These are phyloP conservation scores for Larimichthys polyactis DNA, from an alignment of 2,113 vertebrate species.

Conservation along the genomic window DNA sequence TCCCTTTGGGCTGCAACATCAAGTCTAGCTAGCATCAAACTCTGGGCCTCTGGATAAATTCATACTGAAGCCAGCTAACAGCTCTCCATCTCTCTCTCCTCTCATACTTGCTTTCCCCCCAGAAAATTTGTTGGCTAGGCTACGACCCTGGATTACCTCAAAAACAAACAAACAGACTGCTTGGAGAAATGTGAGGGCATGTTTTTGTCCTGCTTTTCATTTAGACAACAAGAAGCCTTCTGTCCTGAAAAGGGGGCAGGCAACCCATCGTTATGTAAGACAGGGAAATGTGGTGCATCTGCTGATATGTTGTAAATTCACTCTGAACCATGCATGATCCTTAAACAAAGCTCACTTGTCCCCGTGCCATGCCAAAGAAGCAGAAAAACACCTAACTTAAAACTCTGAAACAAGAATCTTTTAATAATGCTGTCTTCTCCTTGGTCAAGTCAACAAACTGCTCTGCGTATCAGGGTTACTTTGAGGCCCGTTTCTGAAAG, in stretches of 20 bases:
- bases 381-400: constrained; percentile 45
- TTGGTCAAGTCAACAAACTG: constrained; percentile 14
- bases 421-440: constrained; percentile 12
- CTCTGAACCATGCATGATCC: constrained; percentile 58
- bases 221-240: constrained; percentile 77
- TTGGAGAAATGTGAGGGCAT: constrained; percentile 62
- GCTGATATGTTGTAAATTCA: constrained; percentile 78
- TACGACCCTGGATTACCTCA: constrained; percentile 63
- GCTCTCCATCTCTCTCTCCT: not conserved
- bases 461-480: constrained; percentile 18
- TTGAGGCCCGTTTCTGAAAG: not conserved
- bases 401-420: constrained; percentile 43
- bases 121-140: constrained; percentile 46
- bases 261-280: constrained; percentile 76
- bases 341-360: constrained; percentile 75
- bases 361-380: constrained; percentile 13
- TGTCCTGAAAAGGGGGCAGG: constrained; percentile 73
- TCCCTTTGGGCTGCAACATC: constrained; percentile 16
- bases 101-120: constrained; percentile 29
- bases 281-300: constrained; percentile 78
- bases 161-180: constrained; percentile 74
- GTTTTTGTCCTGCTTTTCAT: constrained; percentile 76
- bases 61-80: constrained; percentile 17
- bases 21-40: constrained; percentile 2
- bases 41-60: constrained; percentile 18